Base-by-base conservation (phyloP, 2,888 invertebrate species). In the Philereme vetulata region DNA sequence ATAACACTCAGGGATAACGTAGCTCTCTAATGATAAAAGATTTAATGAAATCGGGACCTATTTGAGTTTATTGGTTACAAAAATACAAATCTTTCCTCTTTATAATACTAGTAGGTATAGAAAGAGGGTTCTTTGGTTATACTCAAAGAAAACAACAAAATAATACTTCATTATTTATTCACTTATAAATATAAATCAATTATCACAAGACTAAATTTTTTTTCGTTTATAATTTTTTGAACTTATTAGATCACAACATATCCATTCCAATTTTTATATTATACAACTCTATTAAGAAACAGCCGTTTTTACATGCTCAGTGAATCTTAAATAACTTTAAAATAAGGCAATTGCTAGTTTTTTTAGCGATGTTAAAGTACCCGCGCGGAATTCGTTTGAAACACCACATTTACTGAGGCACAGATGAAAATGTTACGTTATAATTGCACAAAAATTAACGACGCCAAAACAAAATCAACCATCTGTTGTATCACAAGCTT, bases 121-220 rank as follows among this genome's bases (percentile, higher is more conserved):
- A 35, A 35, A 35, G 35, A 7, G 8, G 38, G 42, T 10, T 10
- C 1, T 10, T 21, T 4, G 7, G 6, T 21, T 5, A 54, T 10
- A 32, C 36, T 35, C 9, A 73, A 77, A 80, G 69, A 72, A 76
- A 80, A 76, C 67, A 67, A 74, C 65, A 71, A 64, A 70, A 66
- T 70, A 88, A 90, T 92, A 90, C 86, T 90, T 87, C 85, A 85
- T 90, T 83, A 85, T 90, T 92, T 91, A 91, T 90, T 92, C 85
- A 86, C 86, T 87, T 90, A 86, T 85, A 85, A 83, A 89, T 90
- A 90, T 89, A 90, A 88, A 88, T 21, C 21, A 21, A 21, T 90
- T 92, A 92, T 92, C 92, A 92, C 91, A 92, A 91, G 90, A 91
- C 90, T 87, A 90, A 87, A 77, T 81, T 85, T 88, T 84, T 82